Evolutionary conservation across 2,888 invertebrate species (phyloP).

Genomic region (Drosophila kanekoi): DNA sequence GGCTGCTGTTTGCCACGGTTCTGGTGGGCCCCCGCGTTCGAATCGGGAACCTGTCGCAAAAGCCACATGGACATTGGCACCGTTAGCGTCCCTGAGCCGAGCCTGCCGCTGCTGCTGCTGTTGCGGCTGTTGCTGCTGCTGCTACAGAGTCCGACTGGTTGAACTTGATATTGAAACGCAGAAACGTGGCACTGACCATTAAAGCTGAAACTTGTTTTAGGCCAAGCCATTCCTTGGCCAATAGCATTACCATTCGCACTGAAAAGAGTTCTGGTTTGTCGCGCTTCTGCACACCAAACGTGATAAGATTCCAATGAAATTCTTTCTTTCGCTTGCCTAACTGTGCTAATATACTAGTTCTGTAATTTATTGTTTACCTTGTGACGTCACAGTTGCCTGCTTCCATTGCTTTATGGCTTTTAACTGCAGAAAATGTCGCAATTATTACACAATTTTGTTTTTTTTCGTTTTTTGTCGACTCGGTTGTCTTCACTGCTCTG

Average conservation of each 20-base stretch:
- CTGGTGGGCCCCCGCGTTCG: slow-evolving; percentile 42
- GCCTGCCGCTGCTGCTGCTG: slow-evolving; percentile 27
- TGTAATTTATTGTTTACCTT: slow-evolving; percentile 35
- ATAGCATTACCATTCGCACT: slow-evolving; percentile 28
- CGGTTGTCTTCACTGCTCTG: slow-evolving; percentile 25
- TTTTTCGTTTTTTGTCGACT: slow-evolving; percentile 53
- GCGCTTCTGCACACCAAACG: slow-evolving; percentile 28
- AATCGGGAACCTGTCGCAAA: slow-evolving; percentile 59
- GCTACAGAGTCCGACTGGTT: slow-evolving; percentile 67
- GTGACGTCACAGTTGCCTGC: slow-evolving; percentile 19
- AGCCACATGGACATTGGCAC: slow-evolving; percentile 44
- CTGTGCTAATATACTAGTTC: slow-evolving; percentile 30
- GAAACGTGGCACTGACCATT: slow-evolving; percentile 54
- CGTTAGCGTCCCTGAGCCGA: slow-evolving; percentile 60
- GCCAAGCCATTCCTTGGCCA: slow-evolving; percentile 25
- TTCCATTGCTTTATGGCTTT: slow-evolving; percentile 43
- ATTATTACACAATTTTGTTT: slow-evolving; percentile 72
- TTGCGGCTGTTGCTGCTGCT: too few relatives aligned
- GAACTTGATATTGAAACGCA: slow-evolving; percentile 82
- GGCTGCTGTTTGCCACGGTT: slow-evolving; percentile 13
- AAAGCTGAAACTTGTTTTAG: slow-evolving; percentile 21
- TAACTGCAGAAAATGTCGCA: slow-evolving; percentile 65
- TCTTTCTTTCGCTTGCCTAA: slow-evolving; percentile 28
- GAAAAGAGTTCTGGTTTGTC: slow-evolving; percentile 12
- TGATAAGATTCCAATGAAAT: slow-evolving; percentile 55